Evolutionary conservation across 2,797 vertebrate species (phyloP), one percentile per base, ranked within the genome.

Genomic region (Clarias laeviceps): DNA sequence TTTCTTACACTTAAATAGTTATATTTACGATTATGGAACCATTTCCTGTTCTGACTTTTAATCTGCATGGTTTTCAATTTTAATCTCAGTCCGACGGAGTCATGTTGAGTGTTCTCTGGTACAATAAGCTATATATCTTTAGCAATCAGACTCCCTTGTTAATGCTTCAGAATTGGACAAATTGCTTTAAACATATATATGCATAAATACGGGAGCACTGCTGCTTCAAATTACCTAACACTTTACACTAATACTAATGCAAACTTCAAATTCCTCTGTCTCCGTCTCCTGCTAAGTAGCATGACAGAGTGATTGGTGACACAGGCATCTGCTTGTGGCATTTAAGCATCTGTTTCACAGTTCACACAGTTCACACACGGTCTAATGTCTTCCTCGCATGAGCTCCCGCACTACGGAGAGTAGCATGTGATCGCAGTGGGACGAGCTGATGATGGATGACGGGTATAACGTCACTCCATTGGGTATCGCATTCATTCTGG

Each of bases 331-430:
- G 69, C 78, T 56, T 7, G 18, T 59, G 78, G 57, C 78, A 57
- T 81, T 85, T 85, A 85, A 56, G 69, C 78, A 85, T 78, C 61
- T 72, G 77, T 85, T 65, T n/a, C 59, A 34, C 78, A 73, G 77
- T 73, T 85, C 83, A 61, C 74, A 76, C 78, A 54, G 40, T 34
- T 70, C 24, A 72, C 45, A 81, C 76, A n/a, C 56, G 56, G 80
- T 65, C 85, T 82, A 82, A 82, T 82, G 64, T 86, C 61, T 68
- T 73, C 79, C 40, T 85, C 69, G 57, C 57, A 32, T 65, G 84
- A 74, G 27, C 69, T 85, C 79, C 22, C 57, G n/a, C 78, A 79
- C 83, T 79, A 59, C 14, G 15, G 73, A 37, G 37, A 73, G 45
- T 56, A 29, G 69, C 29, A 37, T 57, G 69, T 22, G 61, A 34